Base-by-base conservation (phyloP, 2,888 invertebrate species). In the Empis stercorea region DNA sequence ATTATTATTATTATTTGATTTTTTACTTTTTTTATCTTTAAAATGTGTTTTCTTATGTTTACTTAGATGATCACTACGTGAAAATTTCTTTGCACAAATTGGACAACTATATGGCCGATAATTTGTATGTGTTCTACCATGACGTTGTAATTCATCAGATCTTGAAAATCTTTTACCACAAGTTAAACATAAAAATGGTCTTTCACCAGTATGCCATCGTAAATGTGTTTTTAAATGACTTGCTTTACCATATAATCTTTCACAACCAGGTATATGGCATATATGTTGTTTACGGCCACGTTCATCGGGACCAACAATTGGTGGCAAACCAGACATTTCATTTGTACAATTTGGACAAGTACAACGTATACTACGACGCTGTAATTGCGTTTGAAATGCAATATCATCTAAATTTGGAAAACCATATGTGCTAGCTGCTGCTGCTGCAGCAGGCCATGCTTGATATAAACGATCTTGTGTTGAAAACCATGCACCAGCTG, bases 141-240 rank as follows among this genome's bases (percentile, higher is more conserved):
- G 94, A 39, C 93, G 76, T 63, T 91, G 89, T 30, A 94, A 71
- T 62, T 94, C 93, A 62, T 94, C 93, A 32, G 89, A 91, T 45
- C 94, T 77, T 2, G 93, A 93, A 69, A 94, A 94, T 4, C 86
- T 73, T 64, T 93, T 93, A 7, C 87, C 88, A 64, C 94, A 94
- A 58, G 86, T 86, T 46, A 87, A 63, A 69, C 94, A 94, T 1
- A 84, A 79, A 62, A 89, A 94, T 0, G 94, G 94, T 10, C 92
- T 73, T 62, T 94, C 94, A 0, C 92, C 92, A 0, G 87, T 88
- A 62, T 95, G 95, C 92, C 91, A 92, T 44, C 94, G 76, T 4
- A 92, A 73, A 65, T 92, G 92, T 0, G 92, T 92, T 68, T 92
- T 92, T 51, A 96, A 68, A 63, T 96, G 95, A 0, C 93, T 93